Percentiles rank a stretch among this genome's conserved stretches.
Evolutionary conservation across 2,797 vertebrate species (phyloP).

Genomic region (Hafferia zeledoni): DNA sequence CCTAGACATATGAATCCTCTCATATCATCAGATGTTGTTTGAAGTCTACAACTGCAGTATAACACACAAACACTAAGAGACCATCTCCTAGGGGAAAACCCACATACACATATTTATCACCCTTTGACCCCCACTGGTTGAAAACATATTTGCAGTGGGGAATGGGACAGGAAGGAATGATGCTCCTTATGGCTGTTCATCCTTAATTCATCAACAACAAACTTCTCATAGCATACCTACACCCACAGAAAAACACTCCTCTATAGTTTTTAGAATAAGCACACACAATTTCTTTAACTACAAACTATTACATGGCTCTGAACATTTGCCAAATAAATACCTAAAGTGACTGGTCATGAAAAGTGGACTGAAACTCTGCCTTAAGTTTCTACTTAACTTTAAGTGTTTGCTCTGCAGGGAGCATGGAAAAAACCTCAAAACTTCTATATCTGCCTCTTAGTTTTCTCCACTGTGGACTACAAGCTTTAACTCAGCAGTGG

Average conservation of each 20-base stretch:
- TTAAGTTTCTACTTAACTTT: background rate
- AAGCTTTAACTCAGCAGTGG: background rate
- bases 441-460: background rate
- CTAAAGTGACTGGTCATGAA: background rate
- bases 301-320: background rate
- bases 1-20: background rate
- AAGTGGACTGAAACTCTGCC: background rate
- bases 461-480: background rate
- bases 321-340: background rate
- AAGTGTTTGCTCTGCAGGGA: background rate
- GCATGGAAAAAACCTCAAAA: accelerated
- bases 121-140: background rate
- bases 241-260: background rate
- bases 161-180: background rate
- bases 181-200: background rate
- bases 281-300: background rate
- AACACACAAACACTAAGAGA: background rate
- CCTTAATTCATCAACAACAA: background rate
- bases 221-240: background rate
- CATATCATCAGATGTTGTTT: background rate
- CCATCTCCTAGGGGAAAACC: background rate
- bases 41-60: background rate
- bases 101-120: background rate
- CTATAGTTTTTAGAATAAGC: background rate
- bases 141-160: accelerated